Evolutionary conservation across 2,888 invertebrate species (phyloP), one percentile per base, ranked within the genome.

Genomic region (Cenopis cana): DNA sequence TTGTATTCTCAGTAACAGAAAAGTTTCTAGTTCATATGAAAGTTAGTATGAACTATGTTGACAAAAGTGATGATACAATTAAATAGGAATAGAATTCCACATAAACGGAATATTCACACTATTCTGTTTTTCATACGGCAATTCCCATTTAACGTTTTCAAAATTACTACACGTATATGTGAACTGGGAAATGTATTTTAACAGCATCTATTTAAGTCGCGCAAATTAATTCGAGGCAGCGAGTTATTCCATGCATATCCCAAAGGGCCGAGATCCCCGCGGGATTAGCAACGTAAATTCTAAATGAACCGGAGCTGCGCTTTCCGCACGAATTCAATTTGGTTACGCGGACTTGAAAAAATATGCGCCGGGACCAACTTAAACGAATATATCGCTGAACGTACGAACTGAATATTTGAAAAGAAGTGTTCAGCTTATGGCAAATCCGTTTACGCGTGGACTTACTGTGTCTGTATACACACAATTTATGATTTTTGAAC

Each of bases 261-360:
- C 62, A 62, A 71, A 72, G 68, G 71, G 67, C 50, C 60, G 73
- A 60, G 74, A 74, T 74, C 71, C 72, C 69, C 59, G 71, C 65
- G 50, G 70, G 70, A 73, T 69, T 61, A 73, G 73, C 73, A 65
- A 59, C 68, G 75, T 73, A 73, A 74, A 75, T 76, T 73, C 67
- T 71, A 74, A 75, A 75, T 73, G 74, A 76, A 69, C 73, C 62
- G 49, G 38, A 10, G 33, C 62, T 69, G 64, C 61, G 71, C 71
- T 71, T 65, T 54, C 70, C 66, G 61, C 66, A 60, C 46, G 11
- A 50, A 61, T 67, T 67, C 36, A 67, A 71, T 71, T 61, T 67
- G 55, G 67, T 38, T 55, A 55, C 24, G 49, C 11, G 36, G 69
- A 59, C 65, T 65, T 54, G 41, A 69, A 59, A 65, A 70, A 70